Evolutionary conservation across 1,140 invertebrate species (phyloP).

Genomic region (Nasonia longicornis): DNA sequence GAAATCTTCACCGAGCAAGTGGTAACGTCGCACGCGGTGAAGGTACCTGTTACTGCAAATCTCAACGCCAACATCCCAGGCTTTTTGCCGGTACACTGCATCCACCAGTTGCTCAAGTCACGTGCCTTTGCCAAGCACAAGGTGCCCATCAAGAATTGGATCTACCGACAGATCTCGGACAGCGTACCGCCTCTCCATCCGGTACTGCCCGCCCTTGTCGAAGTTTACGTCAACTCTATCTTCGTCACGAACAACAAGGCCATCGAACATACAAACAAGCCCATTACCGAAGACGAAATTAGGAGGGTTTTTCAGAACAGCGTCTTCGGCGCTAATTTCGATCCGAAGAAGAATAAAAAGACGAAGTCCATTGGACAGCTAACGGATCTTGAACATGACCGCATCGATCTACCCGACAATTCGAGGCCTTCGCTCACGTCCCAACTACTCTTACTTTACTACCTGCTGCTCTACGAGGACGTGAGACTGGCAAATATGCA

Average conservation of each 20-base stretch:
- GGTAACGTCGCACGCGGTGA: conserved; percentile 94
- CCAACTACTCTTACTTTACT: conserved; percentile 92
- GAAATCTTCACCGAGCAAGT: conserved; percentile 98
- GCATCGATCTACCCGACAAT: conserved; percentile 61
- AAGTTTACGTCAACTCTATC: conserved; percentile 95
- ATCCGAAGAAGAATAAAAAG: conserved; percentile 67
- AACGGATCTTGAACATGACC: conserved; percentile 66
- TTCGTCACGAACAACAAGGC: conserved; percentile 83
- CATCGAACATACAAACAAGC: conserved; percentile 86
- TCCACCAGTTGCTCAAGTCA: conserved; percentile 95
- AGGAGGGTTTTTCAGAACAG: conserved; percentile 85
- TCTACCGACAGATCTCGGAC: conserved; percentile 92
- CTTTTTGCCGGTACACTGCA: conserved; percentile 96
- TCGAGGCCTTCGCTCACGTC: conserved; percentile 83
- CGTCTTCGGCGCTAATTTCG: conserved; percentile 78
- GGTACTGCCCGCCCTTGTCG: conserved; percentile 91
- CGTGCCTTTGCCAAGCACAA: conserved; percentile 96
- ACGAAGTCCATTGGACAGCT: background rate
- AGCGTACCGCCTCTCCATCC: conserved; percentile 91
- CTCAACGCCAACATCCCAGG: conserved; percentile 91
- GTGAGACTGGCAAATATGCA: conserved; percentile 85
- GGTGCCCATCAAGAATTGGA: conserved; percentile 95
- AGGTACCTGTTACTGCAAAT: conserved; percentile 92
- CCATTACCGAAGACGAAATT: conserved; percentile 92
- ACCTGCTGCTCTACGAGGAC: conserved; percentile 94